Conservation (phyloP, 1,140 invertebrate species). For the Acromyrmex heyeri region DNA sequence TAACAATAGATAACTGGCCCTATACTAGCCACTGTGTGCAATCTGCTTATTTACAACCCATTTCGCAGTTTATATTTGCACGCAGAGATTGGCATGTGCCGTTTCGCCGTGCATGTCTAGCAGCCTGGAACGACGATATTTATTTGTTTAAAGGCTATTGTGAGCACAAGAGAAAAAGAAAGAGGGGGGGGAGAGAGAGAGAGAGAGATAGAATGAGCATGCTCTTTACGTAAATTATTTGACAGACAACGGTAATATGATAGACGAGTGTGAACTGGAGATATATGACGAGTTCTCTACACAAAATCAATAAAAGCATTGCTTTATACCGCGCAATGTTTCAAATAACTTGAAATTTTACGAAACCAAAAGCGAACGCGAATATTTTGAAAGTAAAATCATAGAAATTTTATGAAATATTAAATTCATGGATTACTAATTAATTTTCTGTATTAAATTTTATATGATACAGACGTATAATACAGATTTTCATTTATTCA, state of each 20-base stretch:
- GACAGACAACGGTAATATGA: conserved; percentile 19
- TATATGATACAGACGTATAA: background rate
- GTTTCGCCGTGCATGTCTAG: conserved; percentile 41
- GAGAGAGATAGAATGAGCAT: conserved; percentile 8
- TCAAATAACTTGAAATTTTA: background rate
- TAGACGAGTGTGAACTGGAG: conserved; percentile 1
- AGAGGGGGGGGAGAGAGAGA: background rate
- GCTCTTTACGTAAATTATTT: conserved; percentile 37
- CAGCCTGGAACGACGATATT: conserved; percentile 44
- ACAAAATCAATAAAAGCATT: background rate
- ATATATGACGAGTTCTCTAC: background rate
- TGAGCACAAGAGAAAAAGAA: background rate
- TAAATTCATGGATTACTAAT: background rate
- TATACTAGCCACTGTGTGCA: conserved; percentile 44
- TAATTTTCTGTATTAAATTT: background rate
- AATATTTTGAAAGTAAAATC: background rate
- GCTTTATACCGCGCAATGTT: background rate
- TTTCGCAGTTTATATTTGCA: conserved; percentile 78
- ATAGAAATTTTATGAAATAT: background rate
- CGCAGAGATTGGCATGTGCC: conserved; percentile 66
- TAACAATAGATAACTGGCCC: conserved; percentile 78
- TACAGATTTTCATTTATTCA: conserved; percentile 1
- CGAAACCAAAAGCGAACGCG: background rate
- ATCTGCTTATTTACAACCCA: conserved; percentile 78
- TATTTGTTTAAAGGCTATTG: conserved; percentile 52